Evolutionary conservation across 2,113 vertebrate genomes (phyloP), one percentile per base, ranked within the genome.

Genomic region (Pleuronectes platessa): DNA sequence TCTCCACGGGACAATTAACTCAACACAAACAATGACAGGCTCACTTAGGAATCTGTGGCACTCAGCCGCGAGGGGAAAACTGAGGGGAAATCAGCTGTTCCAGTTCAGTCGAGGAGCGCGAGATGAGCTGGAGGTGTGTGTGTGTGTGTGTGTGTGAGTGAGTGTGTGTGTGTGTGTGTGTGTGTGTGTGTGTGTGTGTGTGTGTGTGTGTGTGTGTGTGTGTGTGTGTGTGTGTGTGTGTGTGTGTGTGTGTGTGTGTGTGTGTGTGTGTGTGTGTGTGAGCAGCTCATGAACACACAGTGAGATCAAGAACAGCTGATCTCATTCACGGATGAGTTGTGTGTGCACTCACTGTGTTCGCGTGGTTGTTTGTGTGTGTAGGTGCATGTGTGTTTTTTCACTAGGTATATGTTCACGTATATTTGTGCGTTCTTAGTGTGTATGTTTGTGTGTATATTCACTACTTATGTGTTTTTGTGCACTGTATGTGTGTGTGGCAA

Each of bases 21-120:
- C 47, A 87, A 84, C 66, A 71, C 83, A 90, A 93, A 93, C 87
- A 91, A 88, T 93, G 88, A 93, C 90, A 83, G 79, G 42, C 83
- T 83, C 61, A 70, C 79, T 78, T 69, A 86, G 90, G 90, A 93
- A 93, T 93, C 82, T 31, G 56, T 78, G 86, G 84, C 74, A 82
- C 81, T 89, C 71, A 15, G 85, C 83, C 75, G 68, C 79, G 56
- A 82, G 76, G 85, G 68, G 74, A 85, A 81, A 87, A 83, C 77
- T 75, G 69, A 77, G 78, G 72, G 84, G 72, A 88, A 89, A 92
- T 92, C 90, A 90, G 90, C 88, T 92, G 89, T 90, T 92, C 71
- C 71, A 69, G 61, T 53, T 74, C 69, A 83, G 70, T 80, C 55
- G 61, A 79, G 64, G 73, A 83, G 83, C 68, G 71, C 56, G 27